These are phyloP conservation scores for Pan troglodytes DNA, from an alignment of 2,113 vertebrate species.

Conservation along the genomic window NHGRI_mPanTro3-v2.1_pri NC_072411.2:53888001-53888500, in stretches of 20 bases:
- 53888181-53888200: background rate
- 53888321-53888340: background rate
- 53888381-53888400: background rate
- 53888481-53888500: background rate
- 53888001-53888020: background rate
- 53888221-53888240: background rate
- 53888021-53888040: background rate
- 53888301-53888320: background rate
- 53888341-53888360: background rate
- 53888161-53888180: conserved; percentile 11
- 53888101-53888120: background rate
- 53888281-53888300: background rate
- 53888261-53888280: background rate
- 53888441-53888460: background rate
- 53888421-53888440: background rate
- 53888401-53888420: background rate
- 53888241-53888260: background rate
- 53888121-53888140: background rate
- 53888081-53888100: background rate
- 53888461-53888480: background rate
- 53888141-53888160: conserved; percentile 22
- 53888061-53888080: conserved; percentile 12
- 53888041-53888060: background rate
- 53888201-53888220: background rate
- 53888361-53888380: background rate